Percentiles rank a stretch among this genome's conserved stretches.
phyloP scores from a whole-genome alignment of 2,113 vertebrate genomes.

The Seriola quinqueradiata region DNA sequence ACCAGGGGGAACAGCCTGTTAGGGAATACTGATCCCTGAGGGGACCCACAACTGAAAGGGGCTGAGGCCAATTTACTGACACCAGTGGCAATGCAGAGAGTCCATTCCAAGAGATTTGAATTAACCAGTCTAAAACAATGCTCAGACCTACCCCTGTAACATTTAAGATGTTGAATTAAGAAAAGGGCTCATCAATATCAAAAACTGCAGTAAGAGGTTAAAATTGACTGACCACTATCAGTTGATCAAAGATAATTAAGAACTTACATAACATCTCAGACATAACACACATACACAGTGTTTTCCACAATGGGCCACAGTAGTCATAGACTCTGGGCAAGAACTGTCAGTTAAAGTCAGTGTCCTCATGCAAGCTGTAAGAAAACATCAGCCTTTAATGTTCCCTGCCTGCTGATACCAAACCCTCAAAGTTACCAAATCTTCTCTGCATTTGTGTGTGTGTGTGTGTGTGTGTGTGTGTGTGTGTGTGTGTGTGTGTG shows the following conservation, averaged over 20 bases:
- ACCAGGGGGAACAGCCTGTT: neutral
- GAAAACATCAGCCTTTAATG: constrained; percentile 31
- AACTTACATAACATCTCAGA: neutral
- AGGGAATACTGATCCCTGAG: neutral
- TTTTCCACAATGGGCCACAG: constrained; percentile 5
- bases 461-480: neutral
- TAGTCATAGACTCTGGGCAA: neutral
- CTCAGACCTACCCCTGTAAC: neutral
- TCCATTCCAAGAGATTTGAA: neutral
- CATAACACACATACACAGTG: neutral
- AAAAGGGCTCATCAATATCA: neutral
- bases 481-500: neutral
- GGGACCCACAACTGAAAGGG: neutral
- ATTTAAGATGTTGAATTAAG: neutral
- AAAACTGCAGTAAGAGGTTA: neutral
- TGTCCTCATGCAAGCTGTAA: neutral
- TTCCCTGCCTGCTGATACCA: constrained; percentile 15
- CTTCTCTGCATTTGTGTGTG: neutral
- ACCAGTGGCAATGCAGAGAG: neutral
- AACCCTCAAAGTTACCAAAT: neutral
- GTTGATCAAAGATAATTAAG: neutral
- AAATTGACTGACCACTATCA: neutral
- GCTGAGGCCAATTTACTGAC: neutral
- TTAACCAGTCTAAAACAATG: neutral
- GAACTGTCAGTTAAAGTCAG: constrained; percentile 4